Conservation (phyloP, 2,113 vertebrate genomes). For the Mixornis gularis region DNA sequence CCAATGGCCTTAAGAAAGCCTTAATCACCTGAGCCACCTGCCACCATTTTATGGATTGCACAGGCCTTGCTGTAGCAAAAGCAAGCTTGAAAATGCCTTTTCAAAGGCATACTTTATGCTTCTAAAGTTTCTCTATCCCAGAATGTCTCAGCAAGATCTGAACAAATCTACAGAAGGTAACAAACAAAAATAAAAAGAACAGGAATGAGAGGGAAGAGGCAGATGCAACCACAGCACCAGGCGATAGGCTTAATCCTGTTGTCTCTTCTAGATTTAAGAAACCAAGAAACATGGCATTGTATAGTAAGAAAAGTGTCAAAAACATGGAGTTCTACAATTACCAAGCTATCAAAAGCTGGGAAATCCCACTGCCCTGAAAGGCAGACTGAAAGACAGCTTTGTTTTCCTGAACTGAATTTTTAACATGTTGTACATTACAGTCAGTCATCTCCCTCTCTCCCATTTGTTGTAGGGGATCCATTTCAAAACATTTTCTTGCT, state of each 20-base stretch:
- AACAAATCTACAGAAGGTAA: background rate
- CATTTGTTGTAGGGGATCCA: slow-evolving; percentile 43
- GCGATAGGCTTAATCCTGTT: background rate
- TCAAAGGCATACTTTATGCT: background rate
- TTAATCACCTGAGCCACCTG: slow-evolving; percentile 43
- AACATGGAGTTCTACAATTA: background rate
- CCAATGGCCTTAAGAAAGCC: background rate
- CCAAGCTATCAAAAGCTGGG: background rate
- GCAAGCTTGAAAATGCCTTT: background rate
- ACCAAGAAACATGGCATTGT: background rate
- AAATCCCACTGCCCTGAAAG: slow-evolving; percentile 21
- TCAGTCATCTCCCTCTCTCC: slow-evolving; percentile 38
- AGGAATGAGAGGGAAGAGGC: background rate
- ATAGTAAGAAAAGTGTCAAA: background rate
- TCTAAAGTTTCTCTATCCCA: background rate
- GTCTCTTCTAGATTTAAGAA: background rate
- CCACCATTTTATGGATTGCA: slow-evolving; percentile 35
- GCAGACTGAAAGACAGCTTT: slow-evolving; percentile 32
- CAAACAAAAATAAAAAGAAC: background rate
- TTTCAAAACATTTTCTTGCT: slow-evolving; percentile 52
- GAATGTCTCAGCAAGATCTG: slow-evolving; percentile 4
- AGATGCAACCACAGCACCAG: background rate
- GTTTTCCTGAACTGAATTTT: background rate
- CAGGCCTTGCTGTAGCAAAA: background rate
- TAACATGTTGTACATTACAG: background rate